phyloP scores from a whole-genome alignment of 2,797 vertebrate species.

The Melanotaenia nigrans region DNA sequence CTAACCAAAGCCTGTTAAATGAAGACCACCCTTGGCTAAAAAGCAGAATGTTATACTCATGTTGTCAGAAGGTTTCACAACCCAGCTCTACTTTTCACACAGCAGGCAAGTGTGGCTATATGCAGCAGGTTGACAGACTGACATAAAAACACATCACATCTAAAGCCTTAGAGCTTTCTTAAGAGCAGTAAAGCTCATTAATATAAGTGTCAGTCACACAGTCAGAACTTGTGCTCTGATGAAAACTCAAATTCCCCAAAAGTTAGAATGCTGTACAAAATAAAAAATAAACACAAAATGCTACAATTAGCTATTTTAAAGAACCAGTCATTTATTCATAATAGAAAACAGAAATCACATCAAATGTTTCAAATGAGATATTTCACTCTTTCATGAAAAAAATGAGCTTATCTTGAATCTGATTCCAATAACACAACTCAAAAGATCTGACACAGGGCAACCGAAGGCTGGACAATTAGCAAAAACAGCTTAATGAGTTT shows the following conservation, averaged over 20 bases:
- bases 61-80: constrained; percentile 39
- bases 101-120: constrained; percentile 35
- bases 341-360: too few relatives aligned
- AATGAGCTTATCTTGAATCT: not conserved
- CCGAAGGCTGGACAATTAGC: too few relatives aligned
- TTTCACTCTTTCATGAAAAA: too few relatives aligned
- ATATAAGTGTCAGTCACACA: not conserved
- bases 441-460: too few relatives aligned
- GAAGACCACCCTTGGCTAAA: constrained; percentile 73
- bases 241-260: not conserved
- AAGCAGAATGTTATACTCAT: constrained; percentile 38
- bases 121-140: not conserved
- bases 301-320: too few relatives aligned
- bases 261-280: too few relatives aligned
- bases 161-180: not conserved
- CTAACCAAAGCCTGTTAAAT: constrained; percentile 57
- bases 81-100: constrained; percentile 27
- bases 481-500: too few relatives aligned
- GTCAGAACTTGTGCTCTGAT: not conserved
- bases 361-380: not conserved
- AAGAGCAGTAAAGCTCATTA: not conserved
- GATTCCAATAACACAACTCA: not conserved
- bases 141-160: not conserved
- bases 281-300: too few relatives aligned
- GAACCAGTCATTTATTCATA: too few relatives aligned